Evolutionary conservation across 2,797 vertebrate species (phyloP).

Genomic region (Leuciscus waleckii): DNA sequence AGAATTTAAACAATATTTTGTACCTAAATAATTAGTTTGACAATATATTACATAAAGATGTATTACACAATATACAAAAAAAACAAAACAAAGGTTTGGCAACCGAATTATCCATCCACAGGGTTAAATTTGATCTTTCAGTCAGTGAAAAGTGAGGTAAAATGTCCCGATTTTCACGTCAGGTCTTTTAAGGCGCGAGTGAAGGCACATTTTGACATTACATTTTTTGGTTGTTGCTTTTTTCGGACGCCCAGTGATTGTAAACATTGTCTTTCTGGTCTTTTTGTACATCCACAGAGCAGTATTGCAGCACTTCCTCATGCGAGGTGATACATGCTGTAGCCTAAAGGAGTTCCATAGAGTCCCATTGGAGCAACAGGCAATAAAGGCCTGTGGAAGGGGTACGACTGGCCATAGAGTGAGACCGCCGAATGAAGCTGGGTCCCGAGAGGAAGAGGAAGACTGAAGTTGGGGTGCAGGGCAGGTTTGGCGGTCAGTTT

Average conservation of each 20-base stretch:
- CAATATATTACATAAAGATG: conserved; percentile 56
- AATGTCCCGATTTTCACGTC: conserved; percentile 13
- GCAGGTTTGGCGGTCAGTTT: conserved; percentile 93
- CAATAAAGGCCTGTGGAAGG: conserved; percentile 86
- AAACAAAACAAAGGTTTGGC: not conserved
- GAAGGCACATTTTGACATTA: conserved; percentile 32
- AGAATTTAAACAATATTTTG: conserved; percentile 23
- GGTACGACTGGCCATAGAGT: conserved; percentile 90
- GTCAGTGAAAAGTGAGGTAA: conserved; percentile 22
- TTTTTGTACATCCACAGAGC: conserved; percentile 40
- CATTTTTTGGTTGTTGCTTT: not conserved
- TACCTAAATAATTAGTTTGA: conserved; percentile 46
- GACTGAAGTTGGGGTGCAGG: conserved; percentile 87
- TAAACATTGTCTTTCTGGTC: conserved; percentile 35
- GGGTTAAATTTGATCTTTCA: conserved; percentile 18
- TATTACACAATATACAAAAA: conserved; percentile 49
- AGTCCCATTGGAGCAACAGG: conserved; percentile 92
- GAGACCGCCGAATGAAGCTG: conserved; percentile 86
- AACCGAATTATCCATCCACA: conserved; percentile 23
- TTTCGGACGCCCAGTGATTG: conserved; percentile 9
- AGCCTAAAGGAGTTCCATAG: conserved; percentile 90
- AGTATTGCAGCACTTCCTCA: conserved; percentile 51
- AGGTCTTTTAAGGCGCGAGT: conserved; percentile 27
- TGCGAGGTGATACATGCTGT: conserved; percentile 96
- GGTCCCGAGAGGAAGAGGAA: conserved; percentile 89